A percentile compares a stretch with the other conserved stretches of the same genome.
phyloP scores from a whole-genome alignment of 2,888 invertebrate genomes.

The Epirrita christyi region DNA sequence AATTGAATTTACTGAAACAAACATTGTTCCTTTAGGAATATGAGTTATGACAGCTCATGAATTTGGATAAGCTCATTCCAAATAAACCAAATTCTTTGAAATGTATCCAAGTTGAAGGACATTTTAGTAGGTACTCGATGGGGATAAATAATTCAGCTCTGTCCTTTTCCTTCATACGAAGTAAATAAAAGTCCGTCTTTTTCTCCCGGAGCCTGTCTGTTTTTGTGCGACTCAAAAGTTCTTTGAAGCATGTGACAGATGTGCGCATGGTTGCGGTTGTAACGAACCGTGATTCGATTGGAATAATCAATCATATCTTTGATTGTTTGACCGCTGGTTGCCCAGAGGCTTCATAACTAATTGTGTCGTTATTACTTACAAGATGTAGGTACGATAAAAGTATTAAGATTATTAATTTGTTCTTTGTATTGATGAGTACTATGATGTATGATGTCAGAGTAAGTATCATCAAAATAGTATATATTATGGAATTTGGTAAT shows the following conservation, averaged over 20 bases:
- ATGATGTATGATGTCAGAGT: slow-evolving; percentile 10
- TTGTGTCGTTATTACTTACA: slow-evolving; percentile 32
- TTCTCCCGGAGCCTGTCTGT: slow-evolving; percentile 65
- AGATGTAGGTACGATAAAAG: slow-evolving; percentile 21
- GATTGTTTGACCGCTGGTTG: slow-evolving; percentile 73
- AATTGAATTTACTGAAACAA: slow-evolving; percentile 13
- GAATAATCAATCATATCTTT: slow-evolving; percentile 81
- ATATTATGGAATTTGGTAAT: slow-evolving; percentile 10
- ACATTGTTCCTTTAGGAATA: slow-evolving; percentile 1
- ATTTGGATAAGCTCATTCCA: slow-evolving; percentile 31
- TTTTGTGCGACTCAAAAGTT: slow-evolving; percentile 79
- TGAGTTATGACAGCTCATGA: slow-evolving; percentile 24
- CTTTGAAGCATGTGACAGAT: slow-evolving; percentile 80
- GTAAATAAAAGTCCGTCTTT: slow-evolving; percentile 56
- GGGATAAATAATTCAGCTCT: slow-evolving; percentile 59
- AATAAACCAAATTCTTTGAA: slow-evolving; percentile 48
- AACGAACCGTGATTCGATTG: slow-evolving; percentile 80
- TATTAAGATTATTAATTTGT: slow-evolving; percentile 13
- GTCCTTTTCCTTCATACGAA: slow-evolving; percentile 51
- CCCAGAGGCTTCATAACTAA: slow-evolving; percentile 56
- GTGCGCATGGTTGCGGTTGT: slow-evolving; percentile 79
- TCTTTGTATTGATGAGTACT: slow-evolving; percentile 12
- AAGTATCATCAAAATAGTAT: slow-evolving; percentile 1
- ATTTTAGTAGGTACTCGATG: slow-evolving; percentile 58
- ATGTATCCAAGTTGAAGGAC: slow-evolving; percentile 63